phyloP scores from a whole-genome alignment of 2,888 invertebrate genomes.

The Hirtodrosophila cameraria region DNA sequence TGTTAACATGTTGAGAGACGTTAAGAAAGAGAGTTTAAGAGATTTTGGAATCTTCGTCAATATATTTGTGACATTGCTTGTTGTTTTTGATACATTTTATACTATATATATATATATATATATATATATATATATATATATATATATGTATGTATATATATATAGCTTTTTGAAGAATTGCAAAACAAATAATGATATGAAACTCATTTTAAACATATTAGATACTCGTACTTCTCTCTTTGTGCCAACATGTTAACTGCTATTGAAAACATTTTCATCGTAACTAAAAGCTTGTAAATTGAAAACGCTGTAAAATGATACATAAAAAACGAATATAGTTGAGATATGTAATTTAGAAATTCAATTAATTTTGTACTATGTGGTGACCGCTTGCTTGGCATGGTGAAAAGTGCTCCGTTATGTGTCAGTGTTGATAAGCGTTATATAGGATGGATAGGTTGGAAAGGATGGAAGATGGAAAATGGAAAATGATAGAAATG shows the following conservation, averaged over 20 bases:
- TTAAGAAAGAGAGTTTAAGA: not conserved
- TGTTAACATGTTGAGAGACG: conserved; percentile 25
- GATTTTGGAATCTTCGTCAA: not conserved
- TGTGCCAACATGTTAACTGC: conserved; percentile 28
- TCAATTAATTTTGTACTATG: conserved; percentile 53
- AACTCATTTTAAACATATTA: not conserved
- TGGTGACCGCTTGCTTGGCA: conserved; percentile 57
- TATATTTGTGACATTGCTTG: conserved; percentile 12
- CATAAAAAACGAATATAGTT: conserved; percentile 14
- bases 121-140: too few species aligned
- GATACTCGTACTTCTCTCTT: not conserved
- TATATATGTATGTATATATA: too few species aligned
- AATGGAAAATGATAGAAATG: not conserved
- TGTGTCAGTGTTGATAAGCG: conserved; percentile 58
- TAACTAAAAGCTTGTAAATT: conserved; percentile 50
- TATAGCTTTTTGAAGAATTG: not conserved
- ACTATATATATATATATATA: too few species aligned
- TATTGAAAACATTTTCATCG: conserved; percentile 2
- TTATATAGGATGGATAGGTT: conserved; percentile 18
- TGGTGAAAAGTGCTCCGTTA: conserved; percentile 29
- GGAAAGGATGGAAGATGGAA: not conserved
- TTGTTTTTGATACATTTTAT: conserved; percentile 8
- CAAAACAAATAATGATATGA: not conserved
- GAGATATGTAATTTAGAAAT: conserved; percentile 34
- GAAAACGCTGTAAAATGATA: conserved; percentile 30